These are phyloP conservation scores for Perodicticus potto DNA, from an alignment of 2,797 vertebrate genomes.

Conservation along the genomic window DNA sequence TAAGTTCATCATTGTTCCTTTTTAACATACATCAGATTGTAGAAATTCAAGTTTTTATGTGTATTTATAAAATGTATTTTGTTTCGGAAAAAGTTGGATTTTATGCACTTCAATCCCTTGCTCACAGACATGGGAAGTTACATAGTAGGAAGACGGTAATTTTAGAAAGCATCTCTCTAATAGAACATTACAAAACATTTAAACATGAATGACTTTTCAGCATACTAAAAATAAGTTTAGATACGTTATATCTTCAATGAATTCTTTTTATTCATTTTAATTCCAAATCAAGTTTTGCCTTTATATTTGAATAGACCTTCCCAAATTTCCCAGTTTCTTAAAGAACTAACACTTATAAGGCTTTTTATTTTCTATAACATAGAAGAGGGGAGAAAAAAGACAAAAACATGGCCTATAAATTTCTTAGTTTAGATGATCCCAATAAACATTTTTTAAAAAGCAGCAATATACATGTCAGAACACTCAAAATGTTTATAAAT, in stretches of 20 bases:
- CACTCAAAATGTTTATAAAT: constrained; percentile 4
- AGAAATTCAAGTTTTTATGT: constrained; percentile 22
- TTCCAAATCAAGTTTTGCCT: constrained; percentile 40
- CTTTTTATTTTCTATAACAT: constrained; percentile 9
- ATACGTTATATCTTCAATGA: constrained; percentile 5
- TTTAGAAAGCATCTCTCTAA: constrained; percentile 27
- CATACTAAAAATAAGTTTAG: constrained; percentile 37
- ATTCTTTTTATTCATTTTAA: constrained; percentile 42
- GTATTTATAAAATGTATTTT: constrained; percentile 19
- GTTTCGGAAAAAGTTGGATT: constrained; percentile 20
- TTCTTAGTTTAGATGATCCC: background rate
- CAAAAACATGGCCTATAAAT: background rate
- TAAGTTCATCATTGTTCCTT: background rate
- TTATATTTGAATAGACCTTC: constrained; percentile 42
- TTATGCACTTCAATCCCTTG: background rate
- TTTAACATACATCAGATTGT: constrained; percentile 10
- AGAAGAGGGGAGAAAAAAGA: background rate
- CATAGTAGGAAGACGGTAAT: background rate
- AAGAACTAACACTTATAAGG: background rate
- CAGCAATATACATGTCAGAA: background rate
- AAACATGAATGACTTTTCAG: constrained; percentile 32
- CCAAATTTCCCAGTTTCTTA: background rate
- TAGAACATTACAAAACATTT: constrained; percentile 51
- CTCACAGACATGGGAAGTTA: background rate
- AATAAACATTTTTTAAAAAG: background rate